Conservation (phyloP, 2,888 invertebrate genomes). For the Heliconius erato region DNA sequence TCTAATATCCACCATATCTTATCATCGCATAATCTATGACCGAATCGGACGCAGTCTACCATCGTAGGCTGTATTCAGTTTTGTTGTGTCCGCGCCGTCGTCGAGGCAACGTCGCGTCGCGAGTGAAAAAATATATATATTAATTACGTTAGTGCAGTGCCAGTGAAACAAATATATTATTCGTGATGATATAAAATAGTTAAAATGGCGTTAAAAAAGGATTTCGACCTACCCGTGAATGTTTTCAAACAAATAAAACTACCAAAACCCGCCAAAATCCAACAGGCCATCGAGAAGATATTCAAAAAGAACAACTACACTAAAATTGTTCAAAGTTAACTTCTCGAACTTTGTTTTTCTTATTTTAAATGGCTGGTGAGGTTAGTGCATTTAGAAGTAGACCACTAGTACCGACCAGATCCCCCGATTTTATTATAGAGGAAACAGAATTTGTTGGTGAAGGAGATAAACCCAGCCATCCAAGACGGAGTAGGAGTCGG, state of each 20-base stretch:
- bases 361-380: constrained; percentile 83
- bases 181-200: constrained; percentile 62
- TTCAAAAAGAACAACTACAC: constrained; percentile 82
- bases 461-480: constrained; percentile 67
- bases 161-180: constrained; percentile 75
- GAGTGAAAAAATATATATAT: constrained; percentile 58
- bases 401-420: constrained; percentile 69
- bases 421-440: constrained; percentile 74
- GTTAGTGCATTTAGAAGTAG: constrained; percentile 73
- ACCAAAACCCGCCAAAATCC: constrained; percentile 66
- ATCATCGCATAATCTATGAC: constrained; percentile 64
- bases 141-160: constrained; percentile 68
- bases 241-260: constrained; percentile 79
- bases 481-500: constrained; percentile 75
- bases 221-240: constrained; percentile 77
- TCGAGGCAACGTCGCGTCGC: constrained; percentile 74
- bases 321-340: constrained; percentile 82
- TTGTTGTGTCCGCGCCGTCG: constrained; percentile 81
- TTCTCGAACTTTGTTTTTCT: constrained; percentile 49
- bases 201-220: constrained; percentile 83
- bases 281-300: constrained; percentile 77
- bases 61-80: constrained; percentile 65
- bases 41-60: constrained; percentile 64
- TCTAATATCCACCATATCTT: constrained; percentile 49
- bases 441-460: constrained; percentile 78